phyloP scores from a whole-genome alignment of 2,888 invertebrate species.

The Agrotis puta region DNA sequence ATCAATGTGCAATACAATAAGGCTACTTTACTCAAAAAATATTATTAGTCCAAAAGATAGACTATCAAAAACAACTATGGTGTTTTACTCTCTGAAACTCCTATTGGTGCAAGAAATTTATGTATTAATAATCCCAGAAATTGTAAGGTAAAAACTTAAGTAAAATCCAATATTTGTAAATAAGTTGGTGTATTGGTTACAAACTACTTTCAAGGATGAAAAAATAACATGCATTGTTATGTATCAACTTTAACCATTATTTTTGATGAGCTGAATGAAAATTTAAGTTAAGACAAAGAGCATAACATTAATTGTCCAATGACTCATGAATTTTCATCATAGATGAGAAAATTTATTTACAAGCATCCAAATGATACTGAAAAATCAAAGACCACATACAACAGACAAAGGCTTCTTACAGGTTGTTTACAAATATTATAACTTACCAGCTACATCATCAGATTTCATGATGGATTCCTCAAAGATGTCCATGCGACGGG shows the following conservation, averaged over 20 bases:
- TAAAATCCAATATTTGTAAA: no score
- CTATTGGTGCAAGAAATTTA: neutral
- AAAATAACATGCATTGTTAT: neutral
- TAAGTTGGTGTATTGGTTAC: neutral
- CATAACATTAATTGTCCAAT: no score
- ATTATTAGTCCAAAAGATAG: no score
- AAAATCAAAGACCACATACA: neutral
- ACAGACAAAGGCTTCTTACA: constrained; percentile 8
- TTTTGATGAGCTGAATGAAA: neutral
- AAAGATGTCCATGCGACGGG: constrained; percentile 99
- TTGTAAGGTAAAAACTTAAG: neutral
- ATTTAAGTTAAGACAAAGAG: neutral
- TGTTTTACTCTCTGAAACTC: neutral
- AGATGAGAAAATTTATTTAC: neutral
- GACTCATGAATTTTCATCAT: constrained; percentile 23
- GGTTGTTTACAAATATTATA: constrained; percentile 4
- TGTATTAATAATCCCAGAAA: neutral
- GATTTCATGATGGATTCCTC: constrained; percentile 97
- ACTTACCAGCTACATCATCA: constrained; percentile 94
- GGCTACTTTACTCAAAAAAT: no score
- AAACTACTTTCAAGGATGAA: neutral
- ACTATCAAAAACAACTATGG: neutral
- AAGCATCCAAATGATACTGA: neutral
- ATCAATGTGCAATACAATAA: no score
- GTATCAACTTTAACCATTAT: neutral